phyloP scores from a whole-genome alignment of 2,797 vertebrate genomes.

The Rhynchotus rufescens region DNA sequence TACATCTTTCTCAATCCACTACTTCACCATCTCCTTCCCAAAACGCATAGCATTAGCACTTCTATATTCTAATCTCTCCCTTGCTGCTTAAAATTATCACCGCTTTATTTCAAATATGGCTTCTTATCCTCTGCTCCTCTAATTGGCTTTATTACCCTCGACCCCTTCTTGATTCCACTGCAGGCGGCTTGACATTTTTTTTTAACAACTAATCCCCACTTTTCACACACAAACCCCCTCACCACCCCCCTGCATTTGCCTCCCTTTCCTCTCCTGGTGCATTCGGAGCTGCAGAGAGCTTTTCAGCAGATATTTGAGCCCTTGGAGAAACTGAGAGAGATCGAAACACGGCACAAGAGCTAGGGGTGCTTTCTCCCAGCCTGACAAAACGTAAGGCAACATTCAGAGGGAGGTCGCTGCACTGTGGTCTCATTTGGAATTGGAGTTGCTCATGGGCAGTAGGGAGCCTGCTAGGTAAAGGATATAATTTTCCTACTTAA shows the following conservation, averaged over 20 bases:
- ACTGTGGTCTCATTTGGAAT: conserved; percentile 34
- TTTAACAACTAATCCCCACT: conserved; percentile 59
- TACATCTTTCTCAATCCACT: conserved; percentile 52
- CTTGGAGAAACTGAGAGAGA: conserved; percentile 64
- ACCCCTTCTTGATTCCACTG: conserved; percentile 71
- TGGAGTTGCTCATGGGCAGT: conserved; percentile 7
- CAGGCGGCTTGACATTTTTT: conserved; percentile 65
- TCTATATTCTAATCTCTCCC: conserved; percentile 75
- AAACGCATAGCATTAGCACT: conserved; percentile 76
- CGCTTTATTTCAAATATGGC: conserved; percentile 77
- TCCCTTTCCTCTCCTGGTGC: conserved; percentile 29
- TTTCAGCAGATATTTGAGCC: conserved; percentile 60
- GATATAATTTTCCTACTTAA: neutral
- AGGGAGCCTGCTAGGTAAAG: conserved; percentile 8
- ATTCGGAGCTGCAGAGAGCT: conserved; percentile 44
- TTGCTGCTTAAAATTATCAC: conserved; percentile 81
- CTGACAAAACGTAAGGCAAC: conserved; percentile 59
- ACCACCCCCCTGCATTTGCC: neutral
- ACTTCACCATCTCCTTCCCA: conserved; percentile 64
- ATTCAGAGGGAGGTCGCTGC: conserved; percentile 44
- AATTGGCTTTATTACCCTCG: conserved; percentile 78
- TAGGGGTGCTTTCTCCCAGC: conserved; percentile 35
- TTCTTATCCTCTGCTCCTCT: conserved; percentile 74
- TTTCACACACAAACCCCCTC: conserved; percentile 23
- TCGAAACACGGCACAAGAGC: conserved; percentile 27